Conservation (phyloP, 2,113 vertebrate species). For the Ophiodon elongatus region DNA sequence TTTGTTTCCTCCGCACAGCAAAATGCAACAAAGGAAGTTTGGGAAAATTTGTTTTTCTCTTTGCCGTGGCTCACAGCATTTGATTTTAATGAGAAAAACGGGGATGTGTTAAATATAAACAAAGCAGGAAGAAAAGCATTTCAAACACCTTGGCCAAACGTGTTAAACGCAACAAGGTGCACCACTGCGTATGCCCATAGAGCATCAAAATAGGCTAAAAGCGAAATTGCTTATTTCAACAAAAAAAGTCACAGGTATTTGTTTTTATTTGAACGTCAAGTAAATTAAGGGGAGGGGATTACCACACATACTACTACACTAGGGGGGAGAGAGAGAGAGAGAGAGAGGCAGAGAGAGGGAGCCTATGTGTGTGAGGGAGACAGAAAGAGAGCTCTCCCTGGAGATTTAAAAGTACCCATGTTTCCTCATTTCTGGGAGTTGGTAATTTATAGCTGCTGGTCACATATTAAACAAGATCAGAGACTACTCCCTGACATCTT, state of each 20-base stretch:
- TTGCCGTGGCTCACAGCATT: slow-evolving; percentile 78
- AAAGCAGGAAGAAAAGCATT: slow-evolving; percentile 56
- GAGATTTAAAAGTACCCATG: slow-evolving; percentile 78
- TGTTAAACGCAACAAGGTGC: slow-evolving; percentile 63
- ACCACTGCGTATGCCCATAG: slow-evolving; percentile 32
- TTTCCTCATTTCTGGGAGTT: slow-evolving; percentile 82
- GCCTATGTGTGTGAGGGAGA: slow-evolving; percentile 38
- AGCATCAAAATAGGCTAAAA: slow-evolving; percentile 66
- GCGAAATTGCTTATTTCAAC: slow-evolving; percentile 72
- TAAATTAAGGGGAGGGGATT: slow-evolving; percentile 76
- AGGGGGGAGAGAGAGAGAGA: slow-evolving; percentile 24
- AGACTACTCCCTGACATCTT: slow-evolving; percentile 81
- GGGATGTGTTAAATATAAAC: slow-evolving; percentile 54
- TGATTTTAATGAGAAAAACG: slow-evolving; percentile 81
- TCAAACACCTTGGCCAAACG: slow-evolving; percentile 65
- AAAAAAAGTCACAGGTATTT: slow-evolving; percentile 75
- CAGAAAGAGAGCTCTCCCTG: slow-evolving; percentile 63
- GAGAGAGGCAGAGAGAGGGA: background rate
- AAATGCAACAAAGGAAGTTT: slow-evolving; percentile 63
- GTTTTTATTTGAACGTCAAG: slow-evolving; percentile 73
- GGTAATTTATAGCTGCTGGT: slow-evolving; percentile 85
- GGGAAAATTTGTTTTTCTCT: slow-evolving; percentile 53
- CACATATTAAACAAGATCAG: slow-evolving; percentile 85
- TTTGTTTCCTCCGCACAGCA: slow-evolving; percentile 55
- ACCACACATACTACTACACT: slow-evolving; percentile 44